These are phyloP conservation scores for Tenthredo distinguenda DNA, from an alignment of 2,888 invertebrate genomes.

Conservation along the genomic window DNA sequence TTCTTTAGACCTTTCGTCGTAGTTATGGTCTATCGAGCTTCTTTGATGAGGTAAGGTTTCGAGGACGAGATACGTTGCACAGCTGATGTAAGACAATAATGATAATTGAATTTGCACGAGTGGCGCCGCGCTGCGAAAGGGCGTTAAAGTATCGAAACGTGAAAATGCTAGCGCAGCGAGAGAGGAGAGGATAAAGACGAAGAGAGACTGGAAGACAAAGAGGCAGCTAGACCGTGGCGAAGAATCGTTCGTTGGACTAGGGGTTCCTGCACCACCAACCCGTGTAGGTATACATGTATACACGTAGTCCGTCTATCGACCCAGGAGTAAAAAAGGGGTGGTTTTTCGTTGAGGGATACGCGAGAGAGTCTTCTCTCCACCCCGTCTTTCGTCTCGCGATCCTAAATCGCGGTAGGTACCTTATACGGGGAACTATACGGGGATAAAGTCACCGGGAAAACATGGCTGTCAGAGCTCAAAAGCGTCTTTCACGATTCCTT, in stretches of 20 bases:
- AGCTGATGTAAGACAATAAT: not conserved
- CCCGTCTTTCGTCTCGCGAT: slow-evolving; percentile 48
- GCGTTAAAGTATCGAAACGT: slow-evolving; percentile 7
- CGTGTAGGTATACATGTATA: slow-evolving; percentile 24
- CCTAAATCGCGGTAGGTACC: slow-evolving; percentile 33
- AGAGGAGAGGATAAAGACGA: slow-evolving; percentile 55
- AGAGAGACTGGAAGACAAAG: slow-evolving; percentile 54
- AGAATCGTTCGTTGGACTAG: slow-evolving; percentile 62
- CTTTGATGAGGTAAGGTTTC: not conserved
- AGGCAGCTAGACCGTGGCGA: slow-evolving; percentile 55
- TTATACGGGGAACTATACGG: not conserved
- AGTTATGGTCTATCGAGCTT: not conserved
- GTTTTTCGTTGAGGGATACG: slow-evolving; percentile 69
- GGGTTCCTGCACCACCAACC: slow-evolving; percentile 42
- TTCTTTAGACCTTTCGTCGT: not conserved
- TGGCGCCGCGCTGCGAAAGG: slow-evolving; percentile 3
- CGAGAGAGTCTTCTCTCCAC: slow-evolving; percentile 56
- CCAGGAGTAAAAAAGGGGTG: slow-evolving; percentile 73
- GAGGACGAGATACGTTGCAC: not conserved
- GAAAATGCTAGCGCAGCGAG: slow-evolving; percentile 31
- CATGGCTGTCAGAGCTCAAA: not conserved
- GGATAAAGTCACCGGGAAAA: not conserved
- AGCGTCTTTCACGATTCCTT: not conserved
- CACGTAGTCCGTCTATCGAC: slow-evolving; percentile 72
- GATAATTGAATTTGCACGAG: slow-evolving; percentile 2